Conservation (phyloP, 2,797 vertebrate genomes). For the Echiichthys vipera region DNA sequence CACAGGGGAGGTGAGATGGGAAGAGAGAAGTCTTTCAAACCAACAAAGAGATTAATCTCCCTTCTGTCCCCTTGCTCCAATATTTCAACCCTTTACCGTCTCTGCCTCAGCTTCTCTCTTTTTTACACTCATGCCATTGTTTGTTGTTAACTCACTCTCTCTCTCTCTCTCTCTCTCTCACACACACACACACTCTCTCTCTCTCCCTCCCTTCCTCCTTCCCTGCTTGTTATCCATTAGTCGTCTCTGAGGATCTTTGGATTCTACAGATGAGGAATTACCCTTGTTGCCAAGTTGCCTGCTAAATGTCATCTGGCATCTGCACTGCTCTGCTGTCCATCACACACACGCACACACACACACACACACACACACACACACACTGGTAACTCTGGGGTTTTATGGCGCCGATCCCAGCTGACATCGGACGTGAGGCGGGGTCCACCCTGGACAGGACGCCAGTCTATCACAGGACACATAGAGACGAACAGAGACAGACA, state of each 20-base stretch:
- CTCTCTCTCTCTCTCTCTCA: not conserved
- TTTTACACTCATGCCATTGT: not conserved
- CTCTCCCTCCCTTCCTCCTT: not conserved
- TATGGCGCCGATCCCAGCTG: no score
- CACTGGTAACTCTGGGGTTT: slow-evolving; percentile 28
- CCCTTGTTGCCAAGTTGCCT: slow-evolving; percentile 57
- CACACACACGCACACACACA: not conserved
- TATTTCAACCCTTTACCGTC: not conserved
- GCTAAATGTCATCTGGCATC: slow-evolving; percentile 56
- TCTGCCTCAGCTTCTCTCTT: not conserved
- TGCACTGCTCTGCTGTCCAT: slow-evolving; percentile 18
- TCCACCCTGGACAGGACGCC: no score
- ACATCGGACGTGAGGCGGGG: no score
- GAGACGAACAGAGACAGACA: no score
- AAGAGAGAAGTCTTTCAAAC: not conserved
- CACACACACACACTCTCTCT: not conserved
- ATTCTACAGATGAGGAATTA: slow-evolving; percentile 50
- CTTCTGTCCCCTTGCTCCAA: not conserved
- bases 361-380: slow-evolving; percentile 2
- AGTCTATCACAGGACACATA: no score
- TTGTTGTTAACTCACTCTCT: not conserved
- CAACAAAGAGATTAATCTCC: slow-evolving; percentile 1
- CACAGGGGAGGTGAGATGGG: slow-evolving; percentile 1
- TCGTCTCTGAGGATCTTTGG: slow-evolving; percentile 16
- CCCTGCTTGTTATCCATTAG: slow-evolving; percentile 3